Percentiles rank a stretch among this genome's conserved stretches.
Conservation (phyloP, 1,140 invertebrate species). For the Acyrthosiphon pisum region DNA sequence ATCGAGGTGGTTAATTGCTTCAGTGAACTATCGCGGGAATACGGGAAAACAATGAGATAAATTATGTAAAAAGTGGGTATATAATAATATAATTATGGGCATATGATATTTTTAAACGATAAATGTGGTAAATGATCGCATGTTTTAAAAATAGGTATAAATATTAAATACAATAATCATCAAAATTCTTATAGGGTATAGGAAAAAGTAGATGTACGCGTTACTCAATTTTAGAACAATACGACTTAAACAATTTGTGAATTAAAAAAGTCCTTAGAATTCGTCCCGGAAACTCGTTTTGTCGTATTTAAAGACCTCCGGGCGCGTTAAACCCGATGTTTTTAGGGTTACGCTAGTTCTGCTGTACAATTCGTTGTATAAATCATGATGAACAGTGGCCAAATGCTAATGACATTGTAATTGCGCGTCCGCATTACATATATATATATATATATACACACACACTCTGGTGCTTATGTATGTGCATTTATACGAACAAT, state of each 20-base stretch:
- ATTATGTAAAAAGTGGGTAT: no score
- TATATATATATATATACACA: background rate
- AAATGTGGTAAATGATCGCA: background rate
- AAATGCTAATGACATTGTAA: conserved; percentile 51
- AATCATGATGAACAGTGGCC: conserved; percentile 37
- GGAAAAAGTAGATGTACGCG: background rate
- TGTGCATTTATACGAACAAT: background rate
- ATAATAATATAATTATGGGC: background rate
- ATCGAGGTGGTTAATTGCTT: background rate
- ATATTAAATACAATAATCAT: background rate
- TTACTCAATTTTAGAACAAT: background rate
- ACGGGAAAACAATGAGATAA: background rate
- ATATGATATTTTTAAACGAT: background rate
- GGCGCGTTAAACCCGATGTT: conserved; percentile 18
- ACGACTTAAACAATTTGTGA: conserved; percentile 23
- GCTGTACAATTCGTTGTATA: conserved; percentile 13
- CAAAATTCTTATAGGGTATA: background rate
- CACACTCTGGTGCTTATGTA: background rate
- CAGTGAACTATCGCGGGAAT: background rate
- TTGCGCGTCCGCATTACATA: background rate
- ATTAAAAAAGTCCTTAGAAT: background rate
- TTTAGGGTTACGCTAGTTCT: background rate
- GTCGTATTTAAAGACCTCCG: conserved; percentile 11
- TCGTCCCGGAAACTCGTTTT: conserved; percentile 35
- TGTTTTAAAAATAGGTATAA: background rate